phyloP scores from a whole-genome alignment of 2,797 vertebrate species.

The Morus bassanus region DNA sequence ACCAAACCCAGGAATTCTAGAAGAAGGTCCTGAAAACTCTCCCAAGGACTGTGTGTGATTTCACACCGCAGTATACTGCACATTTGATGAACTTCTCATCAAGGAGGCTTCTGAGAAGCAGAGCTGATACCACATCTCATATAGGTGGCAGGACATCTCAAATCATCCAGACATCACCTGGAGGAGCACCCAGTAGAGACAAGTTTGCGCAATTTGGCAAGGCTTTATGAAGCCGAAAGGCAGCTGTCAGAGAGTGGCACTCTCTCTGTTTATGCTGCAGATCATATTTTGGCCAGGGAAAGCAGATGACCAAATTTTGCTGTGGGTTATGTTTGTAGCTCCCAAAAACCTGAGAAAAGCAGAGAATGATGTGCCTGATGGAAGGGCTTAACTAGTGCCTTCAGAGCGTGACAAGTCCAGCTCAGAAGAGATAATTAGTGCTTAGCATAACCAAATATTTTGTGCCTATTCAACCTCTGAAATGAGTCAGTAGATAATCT shows the following conservation, averaged over 20 bases:
- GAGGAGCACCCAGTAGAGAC: fast-evolving
- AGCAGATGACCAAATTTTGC: neutral
- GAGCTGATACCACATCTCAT: neutral
- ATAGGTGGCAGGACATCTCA: neutral
- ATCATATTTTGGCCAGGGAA: neutral
- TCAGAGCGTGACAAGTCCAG: neutral
- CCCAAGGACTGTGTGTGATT: neutral
- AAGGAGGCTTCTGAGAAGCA: neutral
- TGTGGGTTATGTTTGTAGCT: neutral
- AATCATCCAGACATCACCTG: neutral
- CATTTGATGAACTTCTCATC: neutral
- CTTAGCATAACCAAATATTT: neutral
- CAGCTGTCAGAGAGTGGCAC: neutral
- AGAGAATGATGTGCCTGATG: neutral
- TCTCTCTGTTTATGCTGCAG: neutral
- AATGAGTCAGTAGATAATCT: neutral
- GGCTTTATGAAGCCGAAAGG: neutral
- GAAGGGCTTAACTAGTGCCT: neutral
- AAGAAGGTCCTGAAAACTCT: neutral
- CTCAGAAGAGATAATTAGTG: neutral
- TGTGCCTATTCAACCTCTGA: neutral
- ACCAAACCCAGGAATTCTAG: neutral
- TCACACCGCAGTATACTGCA: neutral
- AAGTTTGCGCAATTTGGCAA: neutral
- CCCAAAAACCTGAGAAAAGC: neutral